Percentiles rank a stretch among this genome's conserved stretches.
phyloP scores from a whole-genome alignment of 2,797 vertebrate genomes.

The Rhyacichthys aspro region DNA sequence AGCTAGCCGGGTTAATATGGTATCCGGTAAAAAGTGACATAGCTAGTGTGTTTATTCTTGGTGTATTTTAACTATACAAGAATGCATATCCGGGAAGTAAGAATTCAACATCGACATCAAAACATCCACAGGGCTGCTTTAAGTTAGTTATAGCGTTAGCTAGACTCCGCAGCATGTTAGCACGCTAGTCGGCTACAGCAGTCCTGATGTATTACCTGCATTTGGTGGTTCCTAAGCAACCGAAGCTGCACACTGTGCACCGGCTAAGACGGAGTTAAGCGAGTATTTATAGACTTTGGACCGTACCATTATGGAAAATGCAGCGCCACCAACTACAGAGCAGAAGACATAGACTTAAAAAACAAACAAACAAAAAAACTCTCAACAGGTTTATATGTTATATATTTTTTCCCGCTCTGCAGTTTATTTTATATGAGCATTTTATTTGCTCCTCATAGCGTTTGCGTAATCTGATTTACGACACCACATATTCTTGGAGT shows the following conservation, averaged over 20 bases:
- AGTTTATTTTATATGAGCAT: no score
- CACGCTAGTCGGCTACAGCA: conserved; percentile 69
- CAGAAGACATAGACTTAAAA: no score
- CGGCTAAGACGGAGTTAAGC: conserved; percentile 2
- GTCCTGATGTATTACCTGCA: conserved; percentile 77
- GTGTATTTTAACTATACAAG: conserved; percentile 9
- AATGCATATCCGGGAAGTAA: neutral
- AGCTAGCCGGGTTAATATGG: conserved; percentile 43
- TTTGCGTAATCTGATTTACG: no score
- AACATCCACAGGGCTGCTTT: neutral
- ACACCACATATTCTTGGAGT: no score
- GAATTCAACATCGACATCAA: neutral
- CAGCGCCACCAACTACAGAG: neutral
- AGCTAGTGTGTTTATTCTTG: conserved; percentile 17
- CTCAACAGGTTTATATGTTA: no score
- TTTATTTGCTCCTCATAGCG: no score
- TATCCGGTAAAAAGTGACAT: conserved; percentile 35
- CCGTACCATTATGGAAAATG: conserved; percentile 60
- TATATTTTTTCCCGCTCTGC: no score
- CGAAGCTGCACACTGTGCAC: conserved; percentile 63
- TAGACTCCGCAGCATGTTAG: conserved; percentile 36
- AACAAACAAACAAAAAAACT: no score
- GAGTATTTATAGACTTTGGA: conserved; percentile 70
- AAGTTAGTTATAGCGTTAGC: conserved; percentile 42
- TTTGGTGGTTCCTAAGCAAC: conserved; percentile 80